Conservation (phyloP, 2,888 invertebrate genomes). For the Furcula furcula region DNA sequence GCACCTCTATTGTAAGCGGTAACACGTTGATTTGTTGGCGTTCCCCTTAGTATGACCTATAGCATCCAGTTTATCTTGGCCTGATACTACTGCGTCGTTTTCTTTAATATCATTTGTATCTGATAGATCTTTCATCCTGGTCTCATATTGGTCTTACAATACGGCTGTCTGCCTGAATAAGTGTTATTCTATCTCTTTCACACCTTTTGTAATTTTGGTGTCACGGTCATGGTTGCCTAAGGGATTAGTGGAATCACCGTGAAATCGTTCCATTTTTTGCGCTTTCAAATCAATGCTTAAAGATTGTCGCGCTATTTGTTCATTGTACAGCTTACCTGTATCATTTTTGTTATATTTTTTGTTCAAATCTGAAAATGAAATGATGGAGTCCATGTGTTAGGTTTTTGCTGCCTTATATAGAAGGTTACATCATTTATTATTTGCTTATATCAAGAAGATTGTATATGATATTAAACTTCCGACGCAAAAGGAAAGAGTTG, state of each 20-base stretch:
- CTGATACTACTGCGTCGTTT: slow-evolving; percentile 25
- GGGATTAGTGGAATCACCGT: slow-evolving; percentile 65
- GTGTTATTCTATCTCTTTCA: slow-evolving; percentile 49
- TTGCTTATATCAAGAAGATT: no score
- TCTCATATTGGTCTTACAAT: slow-evolving; percentile 49
- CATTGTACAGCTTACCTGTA: slow-evolving; percentile 43
- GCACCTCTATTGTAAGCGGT: slow-evolving; percentile 45
- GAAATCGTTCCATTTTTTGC: slow-evolving; percentile 45
- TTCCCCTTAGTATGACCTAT: slow-evolving; percentile 58
- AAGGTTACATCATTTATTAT: no score
- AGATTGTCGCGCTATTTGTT: slow-evolving; percentile 38
- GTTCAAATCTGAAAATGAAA: slow-evolving; percentile 21
- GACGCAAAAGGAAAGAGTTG: no score
- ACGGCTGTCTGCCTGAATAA: slow-evolving; percentile 63
- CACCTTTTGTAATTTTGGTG: slow-evolving; percentile 51
- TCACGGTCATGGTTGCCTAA: slow-evolving; percentile 51
- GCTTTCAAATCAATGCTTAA: slow-evolving; percentile 34
- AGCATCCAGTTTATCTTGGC: slow-evolving; percentile 45
- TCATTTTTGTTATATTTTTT: slow-evolving; percentile 24
- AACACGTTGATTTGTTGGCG: slow-evolving; percentile 67
- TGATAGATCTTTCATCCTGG: slow-evolving; percentile 30
- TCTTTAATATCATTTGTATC: slow-evolving; percentile 13
- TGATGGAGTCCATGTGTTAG: slow-evolving; percentile 8
- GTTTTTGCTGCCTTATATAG: no score
- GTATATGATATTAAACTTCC: no score